Conservation (phyloP, 2,113 vertebrate species). For the Pimephales promelas region DNA sequence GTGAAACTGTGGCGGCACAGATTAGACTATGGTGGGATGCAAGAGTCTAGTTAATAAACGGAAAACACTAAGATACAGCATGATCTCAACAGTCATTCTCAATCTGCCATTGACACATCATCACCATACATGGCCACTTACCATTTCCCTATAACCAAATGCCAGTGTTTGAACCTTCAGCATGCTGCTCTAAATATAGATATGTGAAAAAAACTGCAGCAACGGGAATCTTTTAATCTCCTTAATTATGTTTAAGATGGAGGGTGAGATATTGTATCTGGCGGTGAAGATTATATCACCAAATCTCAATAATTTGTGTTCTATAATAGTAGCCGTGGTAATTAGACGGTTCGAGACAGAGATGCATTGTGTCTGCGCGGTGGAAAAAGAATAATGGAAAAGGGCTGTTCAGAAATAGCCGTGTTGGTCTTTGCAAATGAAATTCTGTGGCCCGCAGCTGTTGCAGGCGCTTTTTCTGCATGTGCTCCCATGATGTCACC, state of each 20-base stretch:
- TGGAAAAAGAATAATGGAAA: constrained; percentile 35
- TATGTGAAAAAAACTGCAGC: neutral
- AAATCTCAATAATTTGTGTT: constrained; percentile 29
- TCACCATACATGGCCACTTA: neutral
- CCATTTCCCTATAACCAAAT: neutral
- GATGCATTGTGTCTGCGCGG: constrained; percentile 27
- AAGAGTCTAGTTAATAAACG: too few relatives aligned
- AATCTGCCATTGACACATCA: constrained; percentile 10
- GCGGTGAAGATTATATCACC: constrained; percentile 15
- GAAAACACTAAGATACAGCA: constrained; percentile 65
- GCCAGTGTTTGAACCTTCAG: neutral
- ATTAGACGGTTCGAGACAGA: constrained; percentile 23
- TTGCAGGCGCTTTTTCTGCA: constrained; percentile 68
- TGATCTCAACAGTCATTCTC: neutral
- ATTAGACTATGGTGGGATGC: too few relatives aligned
- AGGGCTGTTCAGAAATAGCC: constrained; percentile 63
- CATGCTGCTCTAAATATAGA: constrained; percentile 30
- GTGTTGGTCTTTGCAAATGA: constrained; percentile 52
- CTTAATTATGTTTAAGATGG: constrained; percentile 39
- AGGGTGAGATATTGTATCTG: constrained; percentile 28
- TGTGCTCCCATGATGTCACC: constrained; percentile 69
- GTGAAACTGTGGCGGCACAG: too few relatives aligned
- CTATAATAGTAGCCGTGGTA: constrained; percentile 36
- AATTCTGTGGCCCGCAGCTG: constrained; percentile 63
- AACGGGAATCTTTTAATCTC: constrained; percentile 40